Base-by-base conservation (phyloP, 1,140 invertebrate genomes). In the Leptopilina boulardi region DNA sequence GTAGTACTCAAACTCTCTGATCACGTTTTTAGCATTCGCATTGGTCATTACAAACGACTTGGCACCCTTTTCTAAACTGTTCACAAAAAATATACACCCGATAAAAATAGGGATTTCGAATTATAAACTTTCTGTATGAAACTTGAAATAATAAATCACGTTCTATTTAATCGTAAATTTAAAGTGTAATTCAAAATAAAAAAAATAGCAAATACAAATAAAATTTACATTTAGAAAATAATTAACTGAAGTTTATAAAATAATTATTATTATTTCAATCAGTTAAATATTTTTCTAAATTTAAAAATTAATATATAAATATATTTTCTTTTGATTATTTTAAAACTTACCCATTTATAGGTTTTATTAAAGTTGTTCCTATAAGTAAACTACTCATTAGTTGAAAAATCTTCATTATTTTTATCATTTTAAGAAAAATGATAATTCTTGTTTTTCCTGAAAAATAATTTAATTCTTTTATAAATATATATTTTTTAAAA, bases 341-440 rank as follows among this genome's bases (percentile, higher is more conserved):
- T 30, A 21, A 74, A 11, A 23, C 30, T 70, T 76, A 82, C 81
- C 74, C 72, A 30, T 72, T 72, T 11, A 75, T 51, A 38, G 78
- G 56, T 70, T 74, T 51, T 18, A 77, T 70, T 21, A 78, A 80
- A 59, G 73, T 66, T 30, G 47, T 70, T 10, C 78, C 73, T 10
- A 79, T 42, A 38, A 79, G 19, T 5, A 77, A 38, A 66, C 73
- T 73, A 71, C 44, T 44, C 4, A 74, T 19, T 15, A 78, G 10
- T 38, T 73, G n/a, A 19, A 23, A 44, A 70, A 77, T 26, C 18
- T 38, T 51, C 76, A 54, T 73, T 23, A 54, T 74, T 73, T 42
- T 71, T 5, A 80, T 23, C 23, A 76, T 74, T 56, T 26, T 70
- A 21, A 66, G 18, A 2, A 54, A 54, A 54, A 19, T 21, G 9